Evolutionary conservation across 2,888 invertebrate species (phyloP).

Genomic region (Latheticus oryzae): DNA sequence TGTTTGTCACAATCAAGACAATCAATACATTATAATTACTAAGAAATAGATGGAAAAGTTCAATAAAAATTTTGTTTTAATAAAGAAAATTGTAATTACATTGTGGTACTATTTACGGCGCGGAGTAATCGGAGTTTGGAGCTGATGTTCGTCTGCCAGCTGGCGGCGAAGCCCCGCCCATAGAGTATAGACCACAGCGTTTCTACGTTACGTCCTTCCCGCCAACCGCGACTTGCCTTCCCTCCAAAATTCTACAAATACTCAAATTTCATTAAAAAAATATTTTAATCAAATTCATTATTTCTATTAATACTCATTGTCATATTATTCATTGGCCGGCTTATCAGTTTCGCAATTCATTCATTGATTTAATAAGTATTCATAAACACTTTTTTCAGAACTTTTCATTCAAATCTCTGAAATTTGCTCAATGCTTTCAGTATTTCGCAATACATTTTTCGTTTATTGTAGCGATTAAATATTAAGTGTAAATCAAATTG

Average conservation of each 20-base stretch:
- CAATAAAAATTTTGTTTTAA: no score
- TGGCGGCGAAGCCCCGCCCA: constrained; percentile 70
- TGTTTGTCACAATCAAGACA: no score
- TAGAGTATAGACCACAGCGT: constrained; percentile 60
- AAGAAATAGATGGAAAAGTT: no score
- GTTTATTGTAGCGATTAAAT: no score
- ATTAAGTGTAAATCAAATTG: no score
- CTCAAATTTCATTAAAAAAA: constrained; percentile 10
- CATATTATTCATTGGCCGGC: constrained; percentile 1
- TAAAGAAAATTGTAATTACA: no score
- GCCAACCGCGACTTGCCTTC: constrained; percentile 55
- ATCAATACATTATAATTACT: no score
- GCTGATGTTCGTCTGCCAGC: constrained; percentile 71
- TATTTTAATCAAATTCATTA: neutral
- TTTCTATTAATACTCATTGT: constrained; percentile 3
- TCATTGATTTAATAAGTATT: constrained; percentile 38
- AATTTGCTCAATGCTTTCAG: no score
- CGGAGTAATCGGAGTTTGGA: constrained; percentile 63
- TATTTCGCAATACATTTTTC: no score
- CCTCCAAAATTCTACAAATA: constrained; percentile 50
- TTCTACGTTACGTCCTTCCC: constrained; percentile 58
- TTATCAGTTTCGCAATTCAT: constrained; percentile 31
- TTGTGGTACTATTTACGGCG: constrained; percentile 63
- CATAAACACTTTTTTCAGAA: constrained; percentile 26
- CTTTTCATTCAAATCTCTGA: constrained; percentile 26